phyloP scores from a whole-genome alignment of 2,888 invertebrate species.

The Drosophila falleni region DNA sequence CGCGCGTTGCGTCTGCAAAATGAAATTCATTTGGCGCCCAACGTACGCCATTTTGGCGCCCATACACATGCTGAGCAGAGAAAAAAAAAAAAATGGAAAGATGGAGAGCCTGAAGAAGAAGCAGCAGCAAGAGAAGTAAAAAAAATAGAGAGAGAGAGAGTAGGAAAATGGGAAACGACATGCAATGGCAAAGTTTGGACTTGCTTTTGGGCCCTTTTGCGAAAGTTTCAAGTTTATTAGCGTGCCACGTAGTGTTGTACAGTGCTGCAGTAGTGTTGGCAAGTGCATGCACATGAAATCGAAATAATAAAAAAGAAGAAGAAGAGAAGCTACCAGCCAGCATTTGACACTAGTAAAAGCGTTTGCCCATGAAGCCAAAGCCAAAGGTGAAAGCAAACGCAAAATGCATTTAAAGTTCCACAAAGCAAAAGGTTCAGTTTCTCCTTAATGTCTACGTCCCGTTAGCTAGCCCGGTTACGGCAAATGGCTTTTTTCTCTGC shows the following conservation, averaged over 20 bases:
- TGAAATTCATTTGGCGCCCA: slow-evolving; percentile 80
- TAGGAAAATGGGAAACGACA: slow-evolving; percentile 11
- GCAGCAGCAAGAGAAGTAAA: neutral
- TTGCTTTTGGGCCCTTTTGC: slow-evolving; percentile 39
- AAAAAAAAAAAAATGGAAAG: too few relatives aligned
- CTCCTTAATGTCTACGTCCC: neutral
- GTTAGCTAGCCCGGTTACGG: slow-evolving; percentile 4
- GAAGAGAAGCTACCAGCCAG: slow-evolving; percentile 15
- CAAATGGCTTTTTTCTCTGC: slow-evolving; percentile 36
- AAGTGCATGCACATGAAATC: slow-evolving; percentile 39
- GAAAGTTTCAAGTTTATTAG: slow-evolving; percentile 75
- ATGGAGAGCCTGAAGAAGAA: slow-evolving; percentile 1
- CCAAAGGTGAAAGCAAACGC: slow-evolving; percentile 55
- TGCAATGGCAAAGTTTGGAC: slow-evolving; percentile 67
- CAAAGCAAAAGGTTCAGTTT: slow-evolving; percentile 9
- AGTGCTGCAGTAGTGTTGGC: slow-evolving; percentile 58
- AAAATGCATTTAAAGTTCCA: slow-evolving; percentile 59
- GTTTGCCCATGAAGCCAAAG: slow-evolving; percentile 47
- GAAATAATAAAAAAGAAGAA: slow-evolving; percentile 10
- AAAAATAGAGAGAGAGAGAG: neutral
- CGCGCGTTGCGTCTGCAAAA: slow-evolving; percentile 74
- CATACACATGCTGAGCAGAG: slow-evolving; percentile 11
- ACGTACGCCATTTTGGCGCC: slow-evolving; percentile 64
- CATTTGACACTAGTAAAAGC: slow-evolving; percentile 44
- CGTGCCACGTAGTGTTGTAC: slow-evolving; percentile 40